Base-by-base conservation (phyloP, 2,888 invertebrate species). In the Aspidiotus rigidus region DNA sequence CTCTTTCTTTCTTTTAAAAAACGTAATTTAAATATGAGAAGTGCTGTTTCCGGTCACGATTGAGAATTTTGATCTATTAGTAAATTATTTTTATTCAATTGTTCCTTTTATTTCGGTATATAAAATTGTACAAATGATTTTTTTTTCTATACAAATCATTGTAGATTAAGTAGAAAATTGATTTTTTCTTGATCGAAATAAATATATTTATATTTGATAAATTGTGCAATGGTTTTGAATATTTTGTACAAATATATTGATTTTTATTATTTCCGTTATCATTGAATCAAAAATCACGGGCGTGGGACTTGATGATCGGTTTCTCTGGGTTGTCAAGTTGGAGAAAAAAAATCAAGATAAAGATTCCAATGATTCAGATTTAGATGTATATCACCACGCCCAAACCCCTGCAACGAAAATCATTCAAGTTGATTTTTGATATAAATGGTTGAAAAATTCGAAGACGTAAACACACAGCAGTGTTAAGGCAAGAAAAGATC, bases 191-290 rank as follows among this genome's bases (percentile, higher is more conserved):
- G 66, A 49, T 67, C 49, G 59, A 49, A 67, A 59, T 59, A 60
- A 67, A 59, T 67, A 59, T 67, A 67, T 67, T 67, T 67, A 40
- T 67, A 59, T 67, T 64, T 49, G 67, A 60, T 67, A 59, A 67
- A 67, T 67, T 67, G 67, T 67, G 67, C 67, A 67, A 67, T 67
- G 67, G 59, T 67, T 67, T 59, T 67, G 67, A 67, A 67, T 67
- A 67, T 67, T 67, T 67, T 67, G 67, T 67, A 67, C 67, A 67
- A 67, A 67, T 67, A 67, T 67, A 67, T 39, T 42, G 60, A 67
- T 67, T 67, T 67, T 67, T 59, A 67, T 60, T 67, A 67, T 6
- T 49, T 49, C 28, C 28, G 28, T 28, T 28, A 28, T 28, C 28
- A 28, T 28, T 28, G 28, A 28, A 28, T 28, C 28, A 28, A 28